phyloP scores from a whole-genome alignment of 2,888 invertebrate genomes.

The Brachypalpus laphriformis region DNA sequence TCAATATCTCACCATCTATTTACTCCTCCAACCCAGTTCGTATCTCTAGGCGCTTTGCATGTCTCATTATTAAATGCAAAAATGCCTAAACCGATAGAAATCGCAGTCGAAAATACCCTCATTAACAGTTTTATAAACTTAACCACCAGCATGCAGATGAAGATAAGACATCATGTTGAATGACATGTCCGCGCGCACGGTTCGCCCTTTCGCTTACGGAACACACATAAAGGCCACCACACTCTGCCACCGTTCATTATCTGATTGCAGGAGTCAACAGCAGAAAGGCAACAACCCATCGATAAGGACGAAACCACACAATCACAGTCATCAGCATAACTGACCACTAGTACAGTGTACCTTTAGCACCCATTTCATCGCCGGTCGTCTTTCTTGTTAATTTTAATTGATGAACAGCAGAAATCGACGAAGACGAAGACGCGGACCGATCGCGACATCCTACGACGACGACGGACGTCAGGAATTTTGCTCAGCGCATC shows the following conservation, averaged over 20 bases:
- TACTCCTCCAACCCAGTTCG: background rate
- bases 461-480: constrained; percentile 14
- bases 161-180: constrained; percentile 72
- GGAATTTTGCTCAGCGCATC: constrained; percentile 54
- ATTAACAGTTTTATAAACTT: constrained; percentile 57
- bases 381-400: constrained; percentile 55
- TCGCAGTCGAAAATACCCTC: constrained; percentile 57
- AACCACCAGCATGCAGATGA: constrained; percentile 40
- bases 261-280: constrained; percentile 43
- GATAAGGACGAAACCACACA: constrained; percentile 62
- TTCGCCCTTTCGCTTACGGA: background rate
- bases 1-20: background rate
- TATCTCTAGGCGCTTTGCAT: constrained; percentile 44
- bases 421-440: constrained; percentile 23
- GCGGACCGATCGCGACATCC: background rate
- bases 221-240: constrained; percentile 46
- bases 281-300: constrained; percentile 22
- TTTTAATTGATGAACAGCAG: constrained; percentile 72
- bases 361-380: constrained; percentile 51
- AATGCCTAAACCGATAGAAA: constrained; percentile 55
- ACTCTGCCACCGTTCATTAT: constrained; percentile 35
- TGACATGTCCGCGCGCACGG: constrained; percentile 62
- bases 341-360: constrained; percentile 59
- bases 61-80: constrained; percentile 71
- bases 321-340: constrained; percentile 64